Conservation (phyloP, 1,140 invertebrate species). For the Octopus bimaculoides region DNA sequence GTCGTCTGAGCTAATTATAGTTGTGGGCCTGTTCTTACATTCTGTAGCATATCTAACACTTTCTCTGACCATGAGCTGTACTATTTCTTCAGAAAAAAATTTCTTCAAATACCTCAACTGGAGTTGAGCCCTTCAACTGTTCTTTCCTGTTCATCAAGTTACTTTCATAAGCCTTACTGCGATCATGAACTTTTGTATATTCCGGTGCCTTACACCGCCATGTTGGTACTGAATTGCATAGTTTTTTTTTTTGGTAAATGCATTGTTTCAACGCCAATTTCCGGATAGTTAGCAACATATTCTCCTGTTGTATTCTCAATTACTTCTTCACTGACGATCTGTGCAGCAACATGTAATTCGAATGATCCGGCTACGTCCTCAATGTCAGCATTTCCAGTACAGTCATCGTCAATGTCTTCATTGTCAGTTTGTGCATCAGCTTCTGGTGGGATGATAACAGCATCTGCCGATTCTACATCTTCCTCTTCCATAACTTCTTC, state of each 20-base stretch:
- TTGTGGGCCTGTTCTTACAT: neutral
- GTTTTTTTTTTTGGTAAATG: neutral
- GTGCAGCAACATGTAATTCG: neutral
- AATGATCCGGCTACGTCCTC: neutral
- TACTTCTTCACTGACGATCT: too few species aligned
- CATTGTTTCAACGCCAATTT: neutral
- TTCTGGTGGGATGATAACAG: neutral
- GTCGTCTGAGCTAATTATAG: neutral
- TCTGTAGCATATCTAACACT: constrained; percentile 8
- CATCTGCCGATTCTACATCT: neutral
- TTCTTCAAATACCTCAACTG: neutral
- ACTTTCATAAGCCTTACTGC: neutral
- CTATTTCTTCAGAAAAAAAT: neutral
- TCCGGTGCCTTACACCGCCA: neutral
- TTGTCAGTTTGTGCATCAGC: neutral
- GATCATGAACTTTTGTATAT: neutral
- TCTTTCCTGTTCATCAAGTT: neutral
- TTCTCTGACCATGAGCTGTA: neutral
- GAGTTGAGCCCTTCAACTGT: neutral
- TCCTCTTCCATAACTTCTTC: neutral
- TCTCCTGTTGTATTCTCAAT: too few species aligned
- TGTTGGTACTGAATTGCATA: neutral
- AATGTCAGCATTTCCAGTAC: neutral
- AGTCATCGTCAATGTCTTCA: neutral
- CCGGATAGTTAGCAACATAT: too few species aligned